Base-by-base conservation (phyloP, 2,113 vertebrate species). In the Ageneiosus marmoratus region DNA sequence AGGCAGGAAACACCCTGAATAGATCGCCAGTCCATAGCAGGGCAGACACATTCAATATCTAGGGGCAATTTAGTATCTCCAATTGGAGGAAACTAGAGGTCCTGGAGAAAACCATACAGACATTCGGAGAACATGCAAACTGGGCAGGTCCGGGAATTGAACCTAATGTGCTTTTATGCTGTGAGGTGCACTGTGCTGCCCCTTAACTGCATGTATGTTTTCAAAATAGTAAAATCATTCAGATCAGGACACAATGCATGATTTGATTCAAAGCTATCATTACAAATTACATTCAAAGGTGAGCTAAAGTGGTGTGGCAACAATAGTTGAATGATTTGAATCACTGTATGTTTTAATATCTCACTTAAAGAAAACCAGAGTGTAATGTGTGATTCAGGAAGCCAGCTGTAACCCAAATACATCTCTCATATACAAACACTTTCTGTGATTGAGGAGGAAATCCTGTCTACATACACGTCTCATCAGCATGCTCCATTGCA, bases 241-340 rank as follows among this genome's bases (percentile, higher is more conserved):
- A 1, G 48, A 51, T 51, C 27, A 50, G 20, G 62, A 20, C 79
- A 27, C 8, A 58, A 22, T 46, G 50, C 51, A 24, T 80, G 34
- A 46, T 70, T 34, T 37, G 18, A 75, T 75, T 27, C 27, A 13
- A 56, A 46, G 37, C 34, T 72, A 9, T 50, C 50, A 74, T 82
- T 29, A 51, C 6, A 48, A 11, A 9, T 46, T 73, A 63, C 12
- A 20, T 50, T 60, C 41, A 75, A 55, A 60, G 5, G 6, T 9
- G 56, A 62, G 41, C 51, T 58, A 20, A 44, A 58, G n/a, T 73
- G 34, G 41, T 62, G 24, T 8, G n/a, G 41, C 18, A 82, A 75
- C 41, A 82, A 74, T 50, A 50, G 55, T 9, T 62, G 53, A 27
- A 62, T 74, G 56, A 74, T 74, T 81, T 62, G 2, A 81, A 81